These are phyloP conservation scores for Pachyramphus minor DNA, from an alignment of 2,113 vertebrate genomes.

Conservation along the genomic window DNA sequence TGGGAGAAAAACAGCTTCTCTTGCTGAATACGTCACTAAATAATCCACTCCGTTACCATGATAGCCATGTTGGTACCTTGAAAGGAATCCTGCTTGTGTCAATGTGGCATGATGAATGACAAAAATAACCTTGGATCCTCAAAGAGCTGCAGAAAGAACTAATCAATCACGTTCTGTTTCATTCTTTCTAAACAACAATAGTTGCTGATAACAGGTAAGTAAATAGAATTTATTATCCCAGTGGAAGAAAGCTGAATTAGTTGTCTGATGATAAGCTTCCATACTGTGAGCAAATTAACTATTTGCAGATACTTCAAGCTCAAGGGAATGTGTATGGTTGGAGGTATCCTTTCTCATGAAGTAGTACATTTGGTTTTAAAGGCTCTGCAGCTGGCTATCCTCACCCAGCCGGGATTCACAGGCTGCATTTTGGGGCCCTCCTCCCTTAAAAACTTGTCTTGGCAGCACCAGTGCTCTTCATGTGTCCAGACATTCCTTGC, in stretches of 20 bases:
- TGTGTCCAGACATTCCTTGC: background rate
- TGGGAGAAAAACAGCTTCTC: background rate
- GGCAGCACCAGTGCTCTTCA: background rate
- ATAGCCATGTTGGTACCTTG: slow-evolving; percentile 18
- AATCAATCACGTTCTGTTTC: slow-evolving; percentile 32
- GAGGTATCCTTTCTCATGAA: background rate
- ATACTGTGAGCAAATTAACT: background rate
- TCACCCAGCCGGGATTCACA: background rate
- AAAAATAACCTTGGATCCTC: slow-evolving; percentile 42
- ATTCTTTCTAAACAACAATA: slow-evolving; percentile 6
- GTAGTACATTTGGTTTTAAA: background rate
- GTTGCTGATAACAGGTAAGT: slow-evolving; percentile 49
- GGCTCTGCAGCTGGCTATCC: background rate
- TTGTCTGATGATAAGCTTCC: slow-evolving; percentile 30
- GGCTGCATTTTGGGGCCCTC: background rate
- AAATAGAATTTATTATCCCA: slow-evolving; percentile 50
- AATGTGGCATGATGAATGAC: slow-evolving; percentile 13
- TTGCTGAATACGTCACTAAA: background rate
- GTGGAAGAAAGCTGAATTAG: slow-evolving; percentile 11
- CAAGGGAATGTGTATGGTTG: background rate
- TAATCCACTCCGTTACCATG: slow-evolving; percentile 4
- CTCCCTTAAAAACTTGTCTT: background rate
- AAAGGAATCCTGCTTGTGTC: background rate
- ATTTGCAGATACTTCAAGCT: background rate
- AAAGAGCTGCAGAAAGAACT: slow-evolving; percentile 7